Evolutionary conservation across 2,113 vertebrate species (phyloP).

Genomic region (Neopipo cinnamomea): DNA sequence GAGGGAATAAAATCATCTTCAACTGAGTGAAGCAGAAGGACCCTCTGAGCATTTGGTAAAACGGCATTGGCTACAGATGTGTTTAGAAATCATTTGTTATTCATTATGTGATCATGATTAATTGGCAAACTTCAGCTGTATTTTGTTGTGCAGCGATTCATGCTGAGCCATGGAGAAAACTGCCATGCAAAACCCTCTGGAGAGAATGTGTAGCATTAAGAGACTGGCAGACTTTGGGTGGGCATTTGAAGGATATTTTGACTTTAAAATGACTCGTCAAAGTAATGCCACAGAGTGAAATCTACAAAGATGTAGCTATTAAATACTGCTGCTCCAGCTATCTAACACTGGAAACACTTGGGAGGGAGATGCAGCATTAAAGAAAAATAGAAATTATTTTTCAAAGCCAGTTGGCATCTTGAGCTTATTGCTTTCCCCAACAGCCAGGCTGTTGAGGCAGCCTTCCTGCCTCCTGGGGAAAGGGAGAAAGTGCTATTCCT

Average conservation of each 20-base stretch:
- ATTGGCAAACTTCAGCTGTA: not conserved
- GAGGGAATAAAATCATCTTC: not conserved
- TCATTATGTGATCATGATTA: not conserved
- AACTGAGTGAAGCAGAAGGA: not conserved
- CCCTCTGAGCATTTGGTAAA: not conserved
- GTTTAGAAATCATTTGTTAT: not conserved
- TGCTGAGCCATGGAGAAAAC: not conserved
- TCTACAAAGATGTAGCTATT: not conserved
- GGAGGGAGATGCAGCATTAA: not conserved
- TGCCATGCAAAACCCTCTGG: not conserved
- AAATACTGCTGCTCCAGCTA: not conserved
- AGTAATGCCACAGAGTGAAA: not conserved
- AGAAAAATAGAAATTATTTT: constrained; percentile 7
- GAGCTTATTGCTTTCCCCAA: not conserved
- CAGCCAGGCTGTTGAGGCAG: not conserved
- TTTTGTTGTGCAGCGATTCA: not conserved
- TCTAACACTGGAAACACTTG: not conserved
- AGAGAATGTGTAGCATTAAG: not conserved
- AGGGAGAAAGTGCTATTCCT: not conserved
- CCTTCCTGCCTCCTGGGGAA: not conserved
- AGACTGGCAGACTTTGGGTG: constrained; percentile 22
- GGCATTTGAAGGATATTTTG: constrained; percentile 10
- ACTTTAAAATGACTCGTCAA: constrained; percentile 16
- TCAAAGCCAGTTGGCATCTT: not conserved
- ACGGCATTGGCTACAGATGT: not conserved